Base-by-base conservation (phyloP, 1,140 invertebrate species). In the Anastrepha obliqua region DNA sequence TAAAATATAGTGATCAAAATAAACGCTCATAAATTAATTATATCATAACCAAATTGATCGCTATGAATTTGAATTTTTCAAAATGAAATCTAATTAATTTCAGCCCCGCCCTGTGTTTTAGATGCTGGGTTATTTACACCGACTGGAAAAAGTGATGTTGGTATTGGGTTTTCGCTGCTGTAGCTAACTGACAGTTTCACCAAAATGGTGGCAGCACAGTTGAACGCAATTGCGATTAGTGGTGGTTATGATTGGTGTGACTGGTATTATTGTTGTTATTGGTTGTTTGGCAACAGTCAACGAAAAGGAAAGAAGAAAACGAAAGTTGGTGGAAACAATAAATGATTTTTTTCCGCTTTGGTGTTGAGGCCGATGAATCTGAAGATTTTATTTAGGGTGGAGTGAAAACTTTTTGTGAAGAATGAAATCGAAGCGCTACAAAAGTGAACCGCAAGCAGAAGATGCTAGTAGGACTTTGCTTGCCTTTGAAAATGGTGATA, bases 361-460 rank as follows among this genome's bases (percentile, higher is more conserved):
- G 67, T 3, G 42, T 74, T 74, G 67, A 39, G 42, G 17, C 13
- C 39, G 64, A 2, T 8, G 62, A 64, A 29, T 64, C 4, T 20
- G 29, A 29, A 29, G 29, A 29, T 29, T 29, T 29, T 29, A 0
- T 29, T 29, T 29, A 29, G 29, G 29, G 29, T 29, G 29, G 29
- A 29, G 29, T 29, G 6, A 3, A 20, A 62, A 62, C 4, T 4
- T 62, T 15, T 29, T 42, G 8, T 67, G 39, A 51, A 55, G 6
- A 81, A 81, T 81, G 74, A 55, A 81, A 81, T 55, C 74, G 17
- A 81, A 81, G n/a, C 74, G 74, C 8, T 47, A 29, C 74, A 81
- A 81, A 81, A 55, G 17, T 29, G 74, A 81, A 55, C 74, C 51
- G 55, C 47, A 81, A 55, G 13, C n/a, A 62, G 85, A 59, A 62